phyloP scores from a whole-genome alignment of 2,797 vertebrate genomes.

The Spatula clypeata region DNA sequence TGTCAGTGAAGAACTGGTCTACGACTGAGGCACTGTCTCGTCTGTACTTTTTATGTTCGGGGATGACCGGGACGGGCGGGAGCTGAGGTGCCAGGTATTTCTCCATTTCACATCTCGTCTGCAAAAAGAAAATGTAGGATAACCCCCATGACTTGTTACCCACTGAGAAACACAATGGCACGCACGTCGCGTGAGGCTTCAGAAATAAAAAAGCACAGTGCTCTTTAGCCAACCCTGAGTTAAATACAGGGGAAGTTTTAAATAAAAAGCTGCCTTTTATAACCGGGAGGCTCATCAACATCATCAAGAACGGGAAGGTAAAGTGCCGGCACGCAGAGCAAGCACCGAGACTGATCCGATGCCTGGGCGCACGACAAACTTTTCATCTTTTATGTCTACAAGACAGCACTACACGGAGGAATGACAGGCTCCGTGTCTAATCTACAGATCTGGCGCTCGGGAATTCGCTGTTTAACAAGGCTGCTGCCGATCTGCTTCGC shows the following conservation, averaged over 20 bases:
- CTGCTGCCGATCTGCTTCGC: slow-evolving; percentile 41
- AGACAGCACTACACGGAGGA: background rate
- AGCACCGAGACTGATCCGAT: background rate
- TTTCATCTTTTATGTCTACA: slow-evolving; percentile 46
- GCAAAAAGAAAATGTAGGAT: slow-evolving; percentile 59
- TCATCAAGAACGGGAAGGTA: slow-evolving; percentile 25
- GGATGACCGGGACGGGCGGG: slow-evolving; percentile 81
- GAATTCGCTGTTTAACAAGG: slow-evolving; percentile 30
- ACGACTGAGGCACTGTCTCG: slow-evolving; percentile 89
- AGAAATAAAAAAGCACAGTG: slow-evolving; percentile 3
- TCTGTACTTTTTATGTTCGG: slow-evolving; percentile 90
- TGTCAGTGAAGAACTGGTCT: slow-evolving; percentile 94
- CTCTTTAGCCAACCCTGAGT: background rate
- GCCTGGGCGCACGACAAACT: background rate
- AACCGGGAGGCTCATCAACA: background rate
- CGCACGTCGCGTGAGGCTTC: background rate
- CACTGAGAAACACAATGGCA: background rate
- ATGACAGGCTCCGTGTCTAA: slow-evolving; percentile 28
- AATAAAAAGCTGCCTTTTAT: slow-evolving; percentile 52
- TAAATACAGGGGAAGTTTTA: background rate
- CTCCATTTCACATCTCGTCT: slow-evolving; percentile 95
- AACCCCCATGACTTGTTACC: slow-evolving; percentile 32
- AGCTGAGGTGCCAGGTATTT: slow-evolving; percentile 90
- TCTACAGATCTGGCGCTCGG: slow-evolving; percentile 65
- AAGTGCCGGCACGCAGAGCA: background rate